These are phyloP conservation scores for Limnephilus rhombicus DNA, from an alignment of 2,888 invertebrate species.

Conservation along the genomic window DNA sequence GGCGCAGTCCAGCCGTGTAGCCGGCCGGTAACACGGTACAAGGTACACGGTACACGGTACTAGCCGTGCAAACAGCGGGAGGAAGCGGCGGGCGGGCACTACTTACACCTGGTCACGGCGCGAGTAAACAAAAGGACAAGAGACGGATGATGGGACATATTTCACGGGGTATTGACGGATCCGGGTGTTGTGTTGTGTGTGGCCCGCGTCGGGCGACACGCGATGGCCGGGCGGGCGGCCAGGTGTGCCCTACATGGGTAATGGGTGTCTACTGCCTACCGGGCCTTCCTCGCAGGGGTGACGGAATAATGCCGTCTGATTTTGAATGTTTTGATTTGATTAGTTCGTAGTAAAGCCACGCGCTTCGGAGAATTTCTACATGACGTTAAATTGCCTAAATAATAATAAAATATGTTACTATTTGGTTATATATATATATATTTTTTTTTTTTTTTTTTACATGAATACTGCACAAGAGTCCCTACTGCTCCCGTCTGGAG, in stretches of 20 bases:
- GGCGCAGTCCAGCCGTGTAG: not conserved
- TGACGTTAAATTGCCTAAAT: too few relatives aligned
- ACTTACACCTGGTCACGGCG: conserved; percentile 42
- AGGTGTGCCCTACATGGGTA: conserved; percentile 10
- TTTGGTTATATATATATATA: too few relatives aligned
- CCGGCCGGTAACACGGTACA: not conserved
- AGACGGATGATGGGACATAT: conserved; percentile 53
- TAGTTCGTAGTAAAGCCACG: too few relatives aligned
- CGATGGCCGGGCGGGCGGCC: not conserved
- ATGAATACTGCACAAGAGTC: too few relatives aligned
- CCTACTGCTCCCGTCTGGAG: too few relatives aligned
- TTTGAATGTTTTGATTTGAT: too few relatives aligned
- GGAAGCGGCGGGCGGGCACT: conserved; percentile 19
- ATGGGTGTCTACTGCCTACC: not conserved
- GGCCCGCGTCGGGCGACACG: not conserved
- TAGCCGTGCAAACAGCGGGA: conserved; percentile 7
- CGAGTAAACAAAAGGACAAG: conserved; percentile 42
- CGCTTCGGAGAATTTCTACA: too few relatives aligned
- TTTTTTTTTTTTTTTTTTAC: too few relatives aligned
- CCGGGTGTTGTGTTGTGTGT: conserved; percentile 22
- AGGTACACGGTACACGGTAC: not conserved
- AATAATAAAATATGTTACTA: too few relatives aligned
- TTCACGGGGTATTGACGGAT: conserved; percentile 57
- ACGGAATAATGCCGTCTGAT: too few relatives aligned
- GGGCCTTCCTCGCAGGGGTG: not conserved